Percentiles rank a stretch among this genome's conserved stretches.
These are phyloP conservation scores for Wasmannia auropunctata DNA, from an alignment of 1,140 invertebrate species.

Conservation along the genomic window DNA sequence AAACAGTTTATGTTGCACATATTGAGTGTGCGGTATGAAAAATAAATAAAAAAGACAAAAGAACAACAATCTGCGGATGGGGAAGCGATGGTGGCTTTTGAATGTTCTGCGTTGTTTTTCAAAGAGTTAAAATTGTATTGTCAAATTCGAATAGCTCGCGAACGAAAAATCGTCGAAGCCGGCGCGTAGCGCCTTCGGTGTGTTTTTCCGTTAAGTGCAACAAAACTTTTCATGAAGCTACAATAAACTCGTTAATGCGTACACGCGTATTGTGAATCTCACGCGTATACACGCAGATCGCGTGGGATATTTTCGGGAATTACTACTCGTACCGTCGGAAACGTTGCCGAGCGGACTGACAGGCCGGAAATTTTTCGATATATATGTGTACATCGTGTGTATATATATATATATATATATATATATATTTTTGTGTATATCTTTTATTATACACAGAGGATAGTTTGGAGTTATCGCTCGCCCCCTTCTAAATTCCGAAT, in stretches of 20 bases:
- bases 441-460: constrained; percentile 13
- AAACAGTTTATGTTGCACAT: constrained; percentile 31
- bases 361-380: constrained; percentile 42
- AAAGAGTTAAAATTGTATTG: constrained; percentile 49
- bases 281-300: background rate
- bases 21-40: background rate
- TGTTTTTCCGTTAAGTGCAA: constrained; percentile 36
- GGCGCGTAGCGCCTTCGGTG: constrained; percentile 21
- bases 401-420: background rate
- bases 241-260: constrained; percentile 49
- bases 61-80: background rate
- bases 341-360: constrained; percentile 10
- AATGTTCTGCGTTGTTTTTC: constrained; percentile 42
- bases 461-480: background rate
- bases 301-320: constrained; percentile 16
- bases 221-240: constrained; percentile 35
- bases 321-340: constrained; percentile 9
- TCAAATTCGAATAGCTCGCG: constrained; percentile 34
- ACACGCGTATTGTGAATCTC: constrained; percentile 20
- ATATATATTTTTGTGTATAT: background rate
- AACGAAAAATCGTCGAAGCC: constrained; percentile 37
- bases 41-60: constrained; percentile 29
- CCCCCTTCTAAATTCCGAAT: constrained; percentile 20
- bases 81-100: constrained; percentile 42
- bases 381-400: background rate